These are phyloP conservation scores for Karalla daura DNA, from an alignment of 2,797 vertebrate genomes.

Conservation along the genomic window DNA sequence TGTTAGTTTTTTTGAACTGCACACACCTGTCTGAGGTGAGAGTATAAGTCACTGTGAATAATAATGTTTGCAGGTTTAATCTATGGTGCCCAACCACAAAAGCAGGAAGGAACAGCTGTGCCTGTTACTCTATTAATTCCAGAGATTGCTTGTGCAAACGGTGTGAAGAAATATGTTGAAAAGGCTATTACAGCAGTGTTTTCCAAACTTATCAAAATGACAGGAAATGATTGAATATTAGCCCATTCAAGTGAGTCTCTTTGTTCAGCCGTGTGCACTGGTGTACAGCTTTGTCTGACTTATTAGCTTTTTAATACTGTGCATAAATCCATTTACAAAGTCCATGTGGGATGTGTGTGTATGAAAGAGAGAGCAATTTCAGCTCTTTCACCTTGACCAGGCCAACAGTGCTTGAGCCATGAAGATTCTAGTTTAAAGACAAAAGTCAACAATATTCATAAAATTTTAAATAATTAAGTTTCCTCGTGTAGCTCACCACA, in stretches of 20 bases:
- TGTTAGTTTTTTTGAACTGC: slow-evolving; percentile 21
- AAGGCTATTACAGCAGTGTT: slow-evolving; percentile 75
- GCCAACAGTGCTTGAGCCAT: too few relatives aligned
- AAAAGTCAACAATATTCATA: too few relatives aligned
- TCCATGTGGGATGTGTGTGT: slow-evolving; percentile 12
- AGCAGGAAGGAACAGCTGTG: slow-evolving; percentile 65
- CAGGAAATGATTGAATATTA: slow-evolving; percentile 81
- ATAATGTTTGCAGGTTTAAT: slow-evolving; percentile 59
- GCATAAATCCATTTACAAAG: slow-evolving; percentile 71
- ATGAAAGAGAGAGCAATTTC: slow-evolving; percentile 12
- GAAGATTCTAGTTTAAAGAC: too few relatives aligned
- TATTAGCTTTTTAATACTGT: slow-evolving; percentile 77
- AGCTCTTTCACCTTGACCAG: slow-evolving; percentile 34
- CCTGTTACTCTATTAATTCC: slow-evolving; percentile 75
- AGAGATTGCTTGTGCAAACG: slow-evolving; percentile 80
- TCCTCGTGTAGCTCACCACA: too few relatives aligned
- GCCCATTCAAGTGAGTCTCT: slow-evolving; percentile 71
- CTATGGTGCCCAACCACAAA: slow-evolving; percentile 46
- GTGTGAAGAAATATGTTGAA: slow-evolving; percentile 79
- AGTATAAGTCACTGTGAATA: slow-evolving; percentile 50
- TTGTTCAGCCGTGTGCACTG: slow-evolving; percentile 73
- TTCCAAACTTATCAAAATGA: slow-evolving; percentile 79
- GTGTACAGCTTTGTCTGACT: slow-evolving; percentile 70
- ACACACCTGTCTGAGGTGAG: slow-evolving; percentile 21
- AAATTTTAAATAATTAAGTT: too few relatives aligned